Conservation (phyloP, 2,888 invertebrate genomes). For the Drosophila atroscutellata region DNA sequence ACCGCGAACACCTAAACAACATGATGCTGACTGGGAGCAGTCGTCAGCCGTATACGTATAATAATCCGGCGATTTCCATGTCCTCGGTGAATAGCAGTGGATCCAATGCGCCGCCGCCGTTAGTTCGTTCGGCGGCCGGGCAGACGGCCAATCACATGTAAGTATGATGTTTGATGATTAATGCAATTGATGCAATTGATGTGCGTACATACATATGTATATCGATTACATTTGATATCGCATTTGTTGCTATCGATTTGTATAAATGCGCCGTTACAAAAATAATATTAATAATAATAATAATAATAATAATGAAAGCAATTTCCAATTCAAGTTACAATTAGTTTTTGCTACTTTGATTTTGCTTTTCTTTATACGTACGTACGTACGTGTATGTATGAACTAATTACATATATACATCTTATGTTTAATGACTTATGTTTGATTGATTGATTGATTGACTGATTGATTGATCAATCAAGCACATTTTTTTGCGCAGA, state of each 20-base stretch:
- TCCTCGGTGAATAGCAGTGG: slow-evolving; percentile 83
- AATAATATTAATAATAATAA: slow-evolving; percentile 2
- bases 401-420: slow-evolving; percentile 16
- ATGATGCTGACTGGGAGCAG: slow-evolving; percentile 79
- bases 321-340: slow-evolving; percentile 44
- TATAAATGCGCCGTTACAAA: slow-evolving; percentile 38
- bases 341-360: slow-evolving; percentile 62
- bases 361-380: slow-evolving; percentile 41
- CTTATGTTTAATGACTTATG: slow-evolving; percentile 42
- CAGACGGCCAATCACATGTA: slow-evolving; percentile 83
- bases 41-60: slow-evolving; percentile 81
- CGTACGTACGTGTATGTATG: not conserved
- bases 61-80: slow-evolving; percentile 84
- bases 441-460: slow-evolving; percentile 43
- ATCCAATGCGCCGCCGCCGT: slow-evolving; percentile 87
- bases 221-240: slow-evolving; percentile 29
- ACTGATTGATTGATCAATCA: slow-evolving; percentile 44
- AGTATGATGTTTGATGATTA: slow-evolving; percentile 56
- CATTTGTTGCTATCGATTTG: slow-evolving; percentile 52
- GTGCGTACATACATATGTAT: not conserved
- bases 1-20: slow-evolving; percentile 82
- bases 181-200: slow-evolving; percentile 18
- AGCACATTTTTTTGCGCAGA: slow-evolving; percentile 55
- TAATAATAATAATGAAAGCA: slow-evolving; percentile 37
- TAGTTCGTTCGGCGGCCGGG: slow-evolving; percentile 86